These are phyloP conservation scores for Anas platyrhynchos DNA, from an alignment of 2,113 vertebrate genomes.

Conservation along the genomic window DNA sequence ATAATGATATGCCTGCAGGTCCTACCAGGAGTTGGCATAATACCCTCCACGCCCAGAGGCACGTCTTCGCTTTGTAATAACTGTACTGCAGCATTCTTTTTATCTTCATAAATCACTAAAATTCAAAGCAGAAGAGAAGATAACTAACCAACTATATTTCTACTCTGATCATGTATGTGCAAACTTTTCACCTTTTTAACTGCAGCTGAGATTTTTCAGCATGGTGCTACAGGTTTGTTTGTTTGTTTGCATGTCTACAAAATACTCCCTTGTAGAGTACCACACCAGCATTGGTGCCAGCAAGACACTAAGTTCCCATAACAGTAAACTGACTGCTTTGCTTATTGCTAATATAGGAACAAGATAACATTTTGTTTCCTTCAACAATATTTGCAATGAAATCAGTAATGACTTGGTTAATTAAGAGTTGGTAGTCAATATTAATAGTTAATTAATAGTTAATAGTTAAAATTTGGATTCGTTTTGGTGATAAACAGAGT, in stretches of 20 bases:
- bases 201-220: not conserved
- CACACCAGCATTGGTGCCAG: not conserved
- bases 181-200: not conserved
- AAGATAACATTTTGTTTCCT: not conserved
- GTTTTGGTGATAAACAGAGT: not conserved
- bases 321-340: not conserved
- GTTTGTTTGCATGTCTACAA: conserved; percentile 1
- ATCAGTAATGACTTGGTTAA: not conserved
- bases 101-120: not conserved
- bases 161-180: not conserved
- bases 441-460: no score
- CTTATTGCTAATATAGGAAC: not conserved
- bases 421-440: not conserved
- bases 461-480: not conserved
- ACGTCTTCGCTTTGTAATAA: not conserved
- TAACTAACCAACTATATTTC: not conserved
- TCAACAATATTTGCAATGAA: not conserved
- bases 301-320: not conserved
- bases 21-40: not conserved
- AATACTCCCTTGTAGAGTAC: not conserved
- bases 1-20: not conserved
- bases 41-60: not conserved
- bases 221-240: not conserved
- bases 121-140: not conserved
- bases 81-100: not conserved